Percentiles rank a stretch among this genome's conserved stretches.
These are phyloP conservation scores for Notothenia coriiceps DNA, from an alignment of 2,113 vertebrate genomes.

Conservation along the genomic window DNA sequence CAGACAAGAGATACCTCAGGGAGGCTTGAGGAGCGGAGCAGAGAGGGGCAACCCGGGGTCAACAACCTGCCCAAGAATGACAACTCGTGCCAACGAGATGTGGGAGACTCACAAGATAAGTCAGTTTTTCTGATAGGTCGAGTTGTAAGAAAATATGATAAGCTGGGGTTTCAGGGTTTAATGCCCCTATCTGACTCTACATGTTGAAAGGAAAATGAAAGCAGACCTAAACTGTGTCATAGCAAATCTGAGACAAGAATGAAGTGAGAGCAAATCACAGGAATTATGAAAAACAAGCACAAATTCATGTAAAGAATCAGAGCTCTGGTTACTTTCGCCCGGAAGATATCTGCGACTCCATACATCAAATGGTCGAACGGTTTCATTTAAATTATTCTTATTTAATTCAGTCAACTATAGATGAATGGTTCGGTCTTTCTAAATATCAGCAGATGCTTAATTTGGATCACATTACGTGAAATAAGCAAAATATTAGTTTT, in stretches of 20 bases:
- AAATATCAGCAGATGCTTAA: slow-evolving; percentile 46
- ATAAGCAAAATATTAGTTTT: slow-evolving; percentile 25
- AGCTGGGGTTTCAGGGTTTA: slow-evolving; percentile 34
- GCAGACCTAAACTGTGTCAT: slow-evolving; percentile 18
- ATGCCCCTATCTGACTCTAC: slow-evolving; percentile 14
- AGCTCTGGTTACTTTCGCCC: slow-evolving; percentile 20
- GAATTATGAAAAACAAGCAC: not conserved
- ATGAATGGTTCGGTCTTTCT: slow-evolving; percentile 27
- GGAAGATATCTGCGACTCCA: slow-evolving; percentile 9
- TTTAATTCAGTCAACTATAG: slow-evolving; percentile 20
- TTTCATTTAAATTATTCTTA: slow-evolving; percentile 36
- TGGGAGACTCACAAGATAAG: slow-evolving; percentile 60
- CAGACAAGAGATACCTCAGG: slow-evolving; percentile 62
- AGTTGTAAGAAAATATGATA: slow-evolving; percentile 58
- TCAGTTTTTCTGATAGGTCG: slow-evolving; percentile 29
- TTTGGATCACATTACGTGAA: slow-evolving; percentile 39
- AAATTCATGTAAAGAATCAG: not conserved
- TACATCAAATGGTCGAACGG: not conserved
- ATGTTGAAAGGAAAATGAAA: slow-evolving; percentile 49
- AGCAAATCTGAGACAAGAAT: slow-evolving; percentile 33
- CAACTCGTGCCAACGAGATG: slow-evolving; percentile 61
- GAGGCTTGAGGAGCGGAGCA: slow-evolving; percentile 46
- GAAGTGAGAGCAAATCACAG: slow-evolving; percentile 21
- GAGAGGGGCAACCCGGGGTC: slow-evolving; percentile 58
- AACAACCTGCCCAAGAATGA: slow-evolving; percentile 61